Evolutionary conservation across 2,113 vertebrate genomes (phyloP), one percentile per base, ranked within the genome.

Genomic region (Xiphophorus hellerii): DNA sequence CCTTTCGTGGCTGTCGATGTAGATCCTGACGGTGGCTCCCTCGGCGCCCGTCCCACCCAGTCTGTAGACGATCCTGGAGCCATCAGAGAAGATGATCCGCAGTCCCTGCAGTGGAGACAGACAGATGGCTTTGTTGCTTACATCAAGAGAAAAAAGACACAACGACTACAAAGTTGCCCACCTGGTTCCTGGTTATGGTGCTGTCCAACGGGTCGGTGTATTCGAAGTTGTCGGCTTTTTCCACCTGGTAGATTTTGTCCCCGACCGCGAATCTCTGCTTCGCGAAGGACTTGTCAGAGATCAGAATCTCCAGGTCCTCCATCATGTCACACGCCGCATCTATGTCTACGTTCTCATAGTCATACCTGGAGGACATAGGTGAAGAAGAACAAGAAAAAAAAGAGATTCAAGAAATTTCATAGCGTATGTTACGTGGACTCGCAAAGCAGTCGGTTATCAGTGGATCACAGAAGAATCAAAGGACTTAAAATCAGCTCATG

Each of bases 191-290:
- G 71, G 96, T 95, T 88, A 98, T 83, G 0, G 95, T 97, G 90
- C 97, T 96, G 76, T 99, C 97, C n/a, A 98, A 96, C 0, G 98
- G 96, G 78, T 99, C 98, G 0, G 78, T 96, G 91, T 99, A 99
- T 77, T 99, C 97, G 78, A 99, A 99, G 87, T 96, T 98, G 91
- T 99, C 97, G 0, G 97, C 96, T 81, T 96, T 98, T 84, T 97
- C 96, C 71, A 99, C 97, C 0, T 96, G 94, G 89, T 96, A 99
- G 70, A 94, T 95, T 83, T 97, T 97, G 74, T 98, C 96, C 3
- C 94, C 95, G 0, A 91, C 88, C 0, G 96, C 94, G 29, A 99
- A 95, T 88, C 96, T 94, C 88, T 96, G 96, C 71, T 96, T 97
- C 79, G 93, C 85, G 0, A 98, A 99, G 64, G 96, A 93, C 76